A percentile compares a stretch with the other conserved stretches of the same genome.
phyloP scores from a whole-genome alignment of 2,797 vertebrate species.

The Arctocebus calabarensis region DNA sequence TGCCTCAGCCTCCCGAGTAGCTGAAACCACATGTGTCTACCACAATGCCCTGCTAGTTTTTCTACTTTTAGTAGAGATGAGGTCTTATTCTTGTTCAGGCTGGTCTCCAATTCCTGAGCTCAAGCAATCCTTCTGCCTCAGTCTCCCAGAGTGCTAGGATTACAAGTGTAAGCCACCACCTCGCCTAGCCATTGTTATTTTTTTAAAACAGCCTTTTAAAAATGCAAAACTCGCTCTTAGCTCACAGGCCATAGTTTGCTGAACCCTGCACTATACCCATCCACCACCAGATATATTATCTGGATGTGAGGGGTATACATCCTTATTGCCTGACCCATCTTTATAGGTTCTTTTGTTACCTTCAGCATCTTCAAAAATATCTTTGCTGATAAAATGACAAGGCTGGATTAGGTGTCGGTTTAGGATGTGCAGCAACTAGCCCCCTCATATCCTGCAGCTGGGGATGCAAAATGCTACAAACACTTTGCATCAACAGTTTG shows the following conservation, averaged over 20 bases:
- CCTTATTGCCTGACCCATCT: neutral
- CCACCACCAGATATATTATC: neutral
- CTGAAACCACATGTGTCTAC: too few species aligned
- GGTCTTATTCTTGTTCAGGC: too few species aligned
- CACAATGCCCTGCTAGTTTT: too few species aligned
- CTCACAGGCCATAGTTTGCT: neutral
- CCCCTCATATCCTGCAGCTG: neutral
- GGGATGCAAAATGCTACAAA: neutral
- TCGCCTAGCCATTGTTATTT: too few species aligned
- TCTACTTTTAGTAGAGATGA: too few species aligned
- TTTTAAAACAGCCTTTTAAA: neutral
- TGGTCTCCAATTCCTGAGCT: too few species aligned
- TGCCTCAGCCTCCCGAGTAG: too few species aligned
- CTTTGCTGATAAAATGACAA: neutral
- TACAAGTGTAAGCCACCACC: too few species aligned
- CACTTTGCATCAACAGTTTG: neutral
- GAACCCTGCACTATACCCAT: rapidly evolving
- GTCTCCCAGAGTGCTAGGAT: too few species aligned
- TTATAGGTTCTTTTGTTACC: neutral
- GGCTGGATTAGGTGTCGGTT: rapidly evolving
- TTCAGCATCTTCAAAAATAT: neutral
- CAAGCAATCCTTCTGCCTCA: neutral
- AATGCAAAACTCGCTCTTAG: neutral
- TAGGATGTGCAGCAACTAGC: rapidly evolving
- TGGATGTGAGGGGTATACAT: rapidly evolving